Evolutionary conservation across 2,888 invertebrate genomes (phyloP), one percentile per base, ranked within the genome.

Genomic region (Noctua janthe): DNA sequence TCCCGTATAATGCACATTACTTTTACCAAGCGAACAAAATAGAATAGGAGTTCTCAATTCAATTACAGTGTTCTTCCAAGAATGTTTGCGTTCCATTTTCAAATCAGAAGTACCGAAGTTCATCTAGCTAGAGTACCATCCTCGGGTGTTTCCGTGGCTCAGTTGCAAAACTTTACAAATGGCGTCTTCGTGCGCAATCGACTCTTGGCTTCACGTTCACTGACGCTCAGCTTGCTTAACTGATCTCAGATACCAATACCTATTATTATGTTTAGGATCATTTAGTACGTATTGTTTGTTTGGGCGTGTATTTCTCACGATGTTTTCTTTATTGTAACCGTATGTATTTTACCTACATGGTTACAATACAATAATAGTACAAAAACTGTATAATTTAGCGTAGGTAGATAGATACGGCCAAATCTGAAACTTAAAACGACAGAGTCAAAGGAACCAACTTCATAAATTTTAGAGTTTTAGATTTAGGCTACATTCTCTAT

Each of bases 141-240:
- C 59, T 76, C 81, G 78, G 79, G 77, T 74, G 71, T 87, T 83
- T 83, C 81, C 76, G 74, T 80, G 74, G 62, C 82, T 78, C 6
- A n/a, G 69, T 87, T 87, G 81, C 87, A 83, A 87, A 83, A 87
- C 83, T 59, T 81, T 74, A 74, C 81, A 81, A 87, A 87, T 87
- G 85, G 81, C 88, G 82, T 64, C 74, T 73, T 84, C 84, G 84
- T 88, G 86, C 88, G 84, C 87, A 83, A 81, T 83, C 83, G 66
- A 35, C 59, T 81, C 76, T 80, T 67, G 69, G 49, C 83, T 84
- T 79, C 75, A 86, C 88, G 86, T 88, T 88, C 84, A 82, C 82
- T 78, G 71, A 86, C 85, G 83, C 67, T 86, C 69, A 51, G 47
- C 87, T 87, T 88, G 82, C 87, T 71, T 70, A 87, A 88, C 88